Evolutionary conservation across 2,797 vertebrate species (phyloP), one percentile per base, ranked within the genome.

Genomic region (Cyclura pinguis): DNA sequence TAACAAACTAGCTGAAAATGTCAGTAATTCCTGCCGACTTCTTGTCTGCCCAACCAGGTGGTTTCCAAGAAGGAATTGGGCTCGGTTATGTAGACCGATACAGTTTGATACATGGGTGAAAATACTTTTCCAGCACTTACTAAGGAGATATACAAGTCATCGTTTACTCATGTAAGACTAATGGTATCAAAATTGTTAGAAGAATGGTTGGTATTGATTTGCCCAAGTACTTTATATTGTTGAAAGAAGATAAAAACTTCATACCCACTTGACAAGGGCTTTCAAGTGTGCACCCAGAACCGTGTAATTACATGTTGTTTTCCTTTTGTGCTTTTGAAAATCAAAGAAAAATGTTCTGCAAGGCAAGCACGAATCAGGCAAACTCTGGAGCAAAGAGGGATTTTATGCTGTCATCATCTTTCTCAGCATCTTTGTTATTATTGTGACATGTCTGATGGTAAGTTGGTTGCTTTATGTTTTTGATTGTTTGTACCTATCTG

Each of bases 361-460:
- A 97, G 98, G 97, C 52, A 97, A 98, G 88, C 98, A 95, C 64
- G 98, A 98, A 97, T 97, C 96, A 62, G 98, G 98, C 86, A 98
- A 97, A 91, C 97, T 98, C 92, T 98, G 98, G 98, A 98, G 97
- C 96, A 97, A 97, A 91, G 98, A 99, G 92, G 98, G 98, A 64
- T 98, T 98, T 92, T 99, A 98, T 91, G 96, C 98, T 0, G 96
- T 98, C 93, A 96, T 98, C 95, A 98, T 99, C 96, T 98, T 98
- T 95, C 98, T 98, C 98, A 98, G 98, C 95, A 96, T 98, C 97
- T 98, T 98, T 92, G 95, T 98, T 93, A 98, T 99, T 90, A 96
- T 98, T 94, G 97, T 98, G 94, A 98, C 98, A 87, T 98, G 98
- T 94, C 97, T 98, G 94, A 98, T 98, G 98, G 98, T 99, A 98